phyloP scores from a whole-genome alignment of 2,113 vertebrate genomes.

The Marcusenius ussheri region DNA sequence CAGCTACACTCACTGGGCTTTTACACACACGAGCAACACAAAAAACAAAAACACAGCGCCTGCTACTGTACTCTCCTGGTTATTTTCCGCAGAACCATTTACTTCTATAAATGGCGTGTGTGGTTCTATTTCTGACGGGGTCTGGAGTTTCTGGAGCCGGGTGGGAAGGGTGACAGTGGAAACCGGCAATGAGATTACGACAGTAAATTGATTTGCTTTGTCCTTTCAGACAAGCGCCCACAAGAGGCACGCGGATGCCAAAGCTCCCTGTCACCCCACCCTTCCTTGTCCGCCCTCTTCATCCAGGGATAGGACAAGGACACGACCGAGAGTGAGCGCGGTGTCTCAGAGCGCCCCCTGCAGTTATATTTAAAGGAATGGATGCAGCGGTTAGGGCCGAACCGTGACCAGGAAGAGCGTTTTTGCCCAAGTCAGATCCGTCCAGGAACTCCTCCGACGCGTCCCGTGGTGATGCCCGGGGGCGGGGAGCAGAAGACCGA shows the following conservation, averaged over 20 bases:
- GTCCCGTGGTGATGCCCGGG: conserved; percentile 6
- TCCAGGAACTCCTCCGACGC: conserved; percentile 46
- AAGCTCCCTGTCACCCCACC: conserved; percentile 49
- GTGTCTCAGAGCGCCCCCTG: conserved; percentile 57
- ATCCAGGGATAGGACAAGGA: conserved; percentile 58
- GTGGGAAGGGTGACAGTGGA: conserved; percentile 23
- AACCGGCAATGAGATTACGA: conserved; percentile 19
- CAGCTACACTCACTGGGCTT: not conserved
- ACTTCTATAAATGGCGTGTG: not conserved
- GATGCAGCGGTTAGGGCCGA: conserved; percentile 57
- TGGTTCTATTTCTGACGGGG: conserved; percentile 16
- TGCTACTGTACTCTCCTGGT: not conserved
- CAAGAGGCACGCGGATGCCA: conserved; percentile 37
- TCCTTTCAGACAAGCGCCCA: conserved; percentile 26
- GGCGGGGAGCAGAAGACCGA: not conserved
- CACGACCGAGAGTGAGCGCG: conserved; percentile 54
- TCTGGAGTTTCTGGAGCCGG: conserved; percentile 5
- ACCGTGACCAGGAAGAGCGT: conserved; percentile 51
- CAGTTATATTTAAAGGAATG: conserved; percentile 61
- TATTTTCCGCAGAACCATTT: not conserved
- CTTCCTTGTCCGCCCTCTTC: conserved; percentile 38
- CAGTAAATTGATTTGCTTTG: conserved; percentile 24
- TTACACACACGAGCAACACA: not conserved
- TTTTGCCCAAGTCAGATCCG: conserved; percentile 53
- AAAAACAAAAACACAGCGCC: not conserved